Base-by-base conservation (phyloP, 64 coral and sea anemone species). In the Actinia equina region DNA sequence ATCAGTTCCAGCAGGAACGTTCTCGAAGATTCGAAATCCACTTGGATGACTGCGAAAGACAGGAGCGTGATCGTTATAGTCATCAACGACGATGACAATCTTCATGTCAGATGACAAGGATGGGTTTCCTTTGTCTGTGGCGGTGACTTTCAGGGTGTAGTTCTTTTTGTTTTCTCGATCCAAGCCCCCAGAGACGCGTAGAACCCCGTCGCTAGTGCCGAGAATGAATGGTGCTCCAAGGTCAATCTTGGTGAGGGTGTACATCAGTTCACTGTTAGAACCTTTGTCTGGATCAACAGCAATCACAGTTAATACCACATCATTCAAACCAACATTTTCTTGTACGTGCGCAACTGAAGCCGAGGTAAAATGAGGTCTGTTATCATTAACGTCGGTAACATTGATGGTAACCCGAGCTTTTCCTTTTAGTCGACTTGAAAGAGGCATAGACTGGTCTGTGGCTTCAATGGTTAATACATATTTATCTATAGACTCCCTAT, bases 381-480 rank as follows among this genome's bases (percentile, higher is more conserved):
- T 92, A 42, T 96, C 94, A 82, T 96, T 96, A n/a, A 96, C 74
- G 87, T 96, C 94, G 43, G 88, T 87, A 20, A 96, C 61, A 20
- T 93, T 93, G 80, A 96, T 89, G 8, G 84, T 45, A 0, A 96
- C 88, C 26, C 49, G 52, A 44, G 94, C 54, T 37, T 79, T 93
- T 85, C 91, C 82, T 5, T 91, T 85, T 18, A 79, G 85, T 44
- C 56, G 88, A 30, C 60, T 49, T 52, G 91, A 83, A 25, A 87
- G 25, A 56, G 90, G 87, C 49, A 82, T n/a, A 59, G 91, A 88
- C 67, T 97, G 64, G 62, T 97, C 94, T 61, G 71, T 93, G 5
- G 88, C 94, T 59, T 87, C 17, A 18, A 97, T 80, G 20, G 61
- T 85, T 45, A 97, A 74, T 4, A 22, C 57, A 88, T 97, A 97